Percentiles rank a stretch among this genome's conserved stretches.
Conservation (phyloP, 1,140 invertebrate genomes). For the Steinernema khuongi region DNA sequence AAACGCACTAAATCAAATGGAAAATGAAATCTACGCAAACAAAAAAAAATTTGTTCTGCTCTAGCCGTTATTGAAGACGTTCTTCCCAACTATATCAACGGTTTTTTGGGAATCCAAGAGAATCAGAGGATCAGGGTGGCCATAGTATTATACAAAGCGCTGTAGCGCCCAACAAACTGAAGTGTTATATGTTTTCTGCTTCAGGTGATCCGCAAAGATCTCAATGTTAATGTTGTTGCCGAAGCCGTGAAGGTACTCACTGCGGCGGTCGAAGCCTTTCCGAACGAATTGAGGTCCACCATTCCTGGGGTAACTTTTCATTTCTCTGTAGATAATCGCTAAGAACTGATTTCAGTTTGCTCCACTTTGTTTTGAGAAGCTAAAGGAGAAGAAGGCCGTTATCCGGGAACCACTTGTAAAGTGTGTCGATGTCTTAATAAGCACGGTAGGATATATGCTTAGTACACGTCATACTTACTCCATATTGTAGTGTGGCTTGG, state of each 20-base stretch:
- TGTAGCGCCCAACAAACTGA: too few relatives aligned
- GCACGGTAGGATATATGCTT: constrained; percentile 18
- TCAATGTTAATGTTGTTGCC: constrained; percentile 83
- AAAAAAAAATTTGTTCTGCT: too few relatives aligned
- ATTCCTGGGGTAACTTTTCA: constrained; percentile 60
- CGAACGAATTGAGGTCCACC: constrained; percentile 79
- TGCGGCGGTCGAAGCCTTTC: constrained; percentile 74
- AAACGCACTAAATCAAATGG: too few relatives aligned
- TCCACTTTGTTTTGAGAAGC: constrained; percentile 80
- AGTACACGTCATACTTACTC: neutral
- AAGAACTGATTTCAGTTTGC: constrained; percentile 61
- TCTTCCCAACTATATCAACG: too few relatives aligned
- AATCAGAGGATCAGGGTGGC: too few relatives aligned
- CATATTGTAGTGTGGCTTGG: neutral
- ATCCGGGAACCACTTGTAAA: constrained; percentile 66
- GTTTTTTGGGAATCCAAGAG: too few relatives aligned
- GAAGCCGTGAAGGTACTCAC: constrained; percentile 76
- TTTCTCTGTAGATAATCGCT: neutral
- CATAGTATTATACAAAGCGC: too few relatives aligned
- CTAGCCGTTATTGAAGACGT: too few relatives aligned
- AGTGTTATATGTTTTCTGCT: too few relatives aligned
- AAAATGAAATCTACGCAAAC: too few relatives aligned
- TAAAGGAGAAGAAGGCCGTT: constrained; percentile 86
- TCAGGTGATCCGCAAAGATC: constrained; percentile 72
- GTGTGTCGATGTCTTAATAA: constrained; percentile 78